Base-by-base conservation (phyloP, 2,888 invertebrate species). In the Cancer borealis region DNA sequence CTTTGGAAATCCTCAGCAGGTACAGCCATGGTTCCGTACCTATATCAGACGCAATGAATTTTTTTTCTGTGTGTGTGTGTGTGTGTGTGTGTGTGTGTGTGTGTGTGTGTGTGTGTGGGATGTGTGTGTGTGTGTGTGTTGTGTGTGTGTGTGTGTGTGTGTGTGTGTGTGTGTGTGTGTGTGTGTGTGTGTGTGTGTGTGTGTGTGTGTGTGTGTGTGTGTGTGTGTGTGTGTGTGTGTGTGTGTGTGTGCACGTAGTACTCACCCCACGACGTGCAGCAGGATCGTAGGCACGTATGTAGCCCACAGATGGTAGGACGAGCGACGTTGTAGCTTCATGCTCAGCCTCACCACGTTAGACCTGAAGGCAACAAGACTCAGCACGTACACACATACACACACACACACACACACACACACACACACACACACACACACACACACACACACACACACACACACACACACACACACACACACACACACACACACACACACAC, bases 231-330 rank as follows among this genome's bases (percentile, higher is more conserved):
- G n/a, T n/a, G n/a, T n/a, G 39, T 39, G 39, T 39, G 39, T 39
- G 39, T 39, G 39, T 39, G 39, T 39, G 39, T 39, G 39, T 39
- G 39, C 2, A 2, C 2, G 39, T 39, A 2, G 39, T 39, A 87
- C 88, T 26, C 46, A 94, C 66, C 94, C 91, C 26, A 94, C 92
- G 88, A 66, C 17, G 66, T 94, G 94, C 73, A 94, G 87, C 47
- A 94, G 91, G 26, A 88, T 49, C 17, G 92, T 94, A 2, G 94
- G 94, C 17, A 92, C 39, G 46, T 49, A 94, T 45, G 91, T 94
- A 14, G 94, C 91, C 49, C 66, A 88, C 39, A 92, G 26, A 88
- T 84, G 84, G 30, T 84, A 92, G 3, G 92, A 17, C 21, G 6
- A 88, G 4, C 84, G 49, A 6, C 92, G 66, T 45, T 46, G 39